Base-by-base conservation (phyloP, 2,797 vertebrate species). In the Psittacula echo region DNA sequence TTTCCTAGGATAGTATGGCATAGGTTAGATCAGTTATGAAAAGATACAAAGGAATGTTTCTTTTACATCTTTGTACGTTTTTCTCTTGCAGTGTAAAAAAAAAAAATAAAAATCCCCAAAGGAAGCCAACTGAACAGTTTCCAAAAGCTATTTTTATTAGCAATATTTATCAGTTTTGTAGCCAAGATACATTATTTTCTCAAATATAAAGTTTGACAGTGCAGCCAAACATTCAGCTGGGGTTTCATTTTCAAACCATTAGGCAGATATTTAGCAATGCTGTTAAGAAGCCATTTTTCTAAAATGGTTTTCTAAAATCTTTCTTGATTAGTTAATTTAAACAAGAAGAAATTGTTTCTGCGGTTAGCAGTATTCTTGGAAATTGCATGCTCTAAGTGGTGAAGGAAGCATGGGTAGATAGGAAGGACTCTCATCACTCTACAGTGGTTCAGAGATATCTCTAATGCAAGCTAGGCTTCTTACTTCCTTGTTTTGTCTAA, bases 81-180 rank as follows among this genome's bases (percentile, higher is more conserved):
- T 96, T 91, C 71, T 85, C 58, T 70, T 81, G 39, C 21, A 61
- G 42, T 75, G 26, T 82, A 85, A 96, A 94, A 94, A 50, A 48
- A 96, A 94, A 94, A 50, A 48, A 24, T 24, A 56, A 96, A 85
- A 82, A 67, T 70, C 27, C 19, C 80, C 48, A 62, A 94, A 89
- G 60, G 41, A 85, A 60, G 76, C 94, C 88, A 95, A 80, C 53
- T 58, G 89, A 92, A 83, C 58, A 30, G 37, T 87, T 73, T 96
- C 89, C 94, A 96, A 87, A 83, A 73, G 42, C 85, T 93, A 81
- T 95, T 86, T 96, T 96, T 89, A 95, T 95, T 96, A 94, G 81
- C 75, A 93, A 88, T 95, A 94, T 90, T 96, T 93, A 93, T 96
- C 13, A 14, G 11, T 92, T 94, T 88, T 93, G 62, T 89, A 78